phyloP scores from a whole-genome alignment of 2,113 vertebrate species.

The Myotis davidii region DNA sequence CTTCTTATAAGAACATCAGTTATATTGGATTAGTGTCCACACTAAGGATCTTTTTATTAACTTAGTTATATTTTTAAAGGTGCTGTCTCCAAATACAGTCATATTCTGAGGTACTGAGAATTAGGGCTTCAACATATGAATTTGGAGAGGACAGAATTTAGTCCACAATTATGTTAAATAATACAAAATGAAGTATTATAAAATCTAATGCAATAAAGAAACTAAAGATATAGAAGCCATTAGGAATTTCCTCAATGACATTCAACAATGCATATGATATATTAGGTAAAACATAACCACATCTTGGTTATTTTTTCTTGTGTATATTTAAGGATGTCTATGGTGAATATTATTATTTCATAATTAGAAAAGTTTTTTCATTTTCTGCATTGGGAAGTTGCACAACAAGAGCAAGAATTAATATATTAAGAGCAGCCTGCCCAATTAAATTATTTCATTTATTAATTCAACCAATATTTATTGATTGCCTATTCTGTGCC shows the following conservation, averaged over 20 bases:
- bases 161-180: not conserved
- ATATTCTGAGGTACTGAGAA: too few species aligned
- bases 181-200: not conserved
- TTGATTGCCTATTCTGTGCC: not conserved
- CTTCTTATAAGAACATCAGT: not conserved
- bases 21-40: not conserved
- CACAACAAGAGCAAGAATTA: not conserved
- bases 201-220: not conserved
- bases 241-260: not conserved
- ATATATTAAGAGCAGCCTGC: not conserved
- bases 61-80: not conserved
- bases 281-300: not conserved
- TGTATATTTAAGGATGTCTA: not conserved
- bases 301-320: not conserved
- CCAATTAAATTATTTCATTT: slow-evolving; percentile 3
- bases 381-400: not conserved
- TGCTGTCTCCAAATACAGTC: not conserved
- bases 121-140: too few species aligned
- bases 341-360: not conserved
- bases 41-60: not conserved
- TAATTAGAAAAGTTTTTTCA: slow-evolving; percentile 5
- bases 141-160: not conserved
- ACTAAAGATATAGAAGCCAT: not conserved
- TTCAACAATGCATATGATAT: not conserved
- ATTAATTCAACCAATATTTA: slow-evolving; percentile 20